Evolutionary conservation across 2,888 invertebrate genomes (phyloP), one percentile per base, ranked within the genome.

Genomic region (Dryococelus australis): DNA sequence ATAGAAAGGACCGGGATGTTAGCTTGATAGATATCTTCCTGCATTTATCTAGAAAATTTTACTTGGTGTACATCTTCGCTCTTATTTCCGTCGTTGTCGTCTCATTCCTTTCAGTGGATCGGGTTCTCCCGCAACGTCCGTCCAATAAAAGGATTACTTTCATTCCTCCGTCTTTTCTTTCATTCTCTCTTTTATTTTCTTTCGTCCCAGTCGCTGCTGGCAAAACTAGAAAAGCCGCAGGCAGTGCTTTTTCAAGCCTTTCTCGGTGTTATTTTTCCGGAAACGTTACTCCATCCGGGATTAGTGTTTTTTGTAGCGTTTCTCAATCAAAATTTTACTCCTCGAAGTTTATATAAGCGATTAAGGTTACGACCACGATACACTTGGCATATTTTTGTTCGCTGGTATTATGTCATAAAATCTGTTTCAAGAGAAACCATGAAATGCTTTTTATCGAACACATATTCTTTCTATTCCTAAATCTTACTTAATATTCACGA

Each of bases 101-200:
- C 1, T n/a, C 65, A 8, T 9, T 65, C 65, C 16, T n/a, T 65
- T n/a, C 16, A 47, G 47, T 47, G 47, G 5, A 47, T 47, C 47
- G 0, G 20, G 20, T 65, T 65, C 65, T 65, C 65, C 16, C 6
- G 65, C 24, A 2, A 0, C 65, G n/a, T 65, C 8, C 20, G 16
- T 8, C 65, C 65, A 65, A 65, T 65, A 65, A 65, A n/a, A n/a
- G n/a, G 20, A 65, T 65, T 65, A 65, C 65, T 8, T 65, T 65
- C 65, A 65, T n/a, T 65, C 65, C n/a, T 65, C 16, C 65, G 1
- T 65, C 65, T 65, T 24, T 24, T 8, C 24, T 65, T 65, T 51
- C 26, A 87, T 87, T 86, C 87, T 86, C 79, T 87, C 87, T 84
- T 53, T 35, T 65, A 65, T 65, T 65, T 65, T 16, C 65, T 24